A percentile compares a stretch with the other conserved stretches of the same genome.
phyloP scores from a whole-genome alignment of 1,140 invertebrate species.

The Nebria ingens region DNA sequence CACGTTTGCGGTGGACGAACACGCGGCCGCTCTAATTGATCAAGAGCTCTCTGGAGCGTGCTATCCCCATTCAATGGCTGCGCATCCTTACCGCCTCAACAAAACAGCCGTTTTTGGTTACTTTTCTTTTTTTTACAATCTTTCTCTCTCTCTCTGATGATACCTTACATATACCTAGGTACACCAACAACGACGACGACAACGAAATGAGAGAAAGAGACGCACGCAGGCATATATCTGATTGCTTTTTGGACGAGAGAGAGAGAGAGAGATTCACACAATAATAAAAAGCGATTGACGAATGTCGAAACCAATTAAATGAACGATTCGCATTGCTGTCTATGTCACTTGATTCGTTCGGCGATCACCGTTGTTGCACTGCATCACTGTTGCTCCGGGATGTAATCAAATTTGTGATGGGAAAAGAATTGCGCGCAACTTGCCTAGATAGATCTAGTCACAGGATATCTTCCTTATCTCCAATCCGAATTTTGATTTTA shows the following conservation, averaged over 20 bases:
- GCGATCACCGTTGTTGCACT: background rate
- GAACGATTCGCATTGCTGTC: background rate
- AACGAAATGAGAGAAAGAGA: too few species aligned
- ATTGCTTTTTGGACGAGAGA: too few species aligned
- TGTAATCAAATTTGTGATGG: background rate
- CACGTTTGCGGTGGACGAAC: background rate
- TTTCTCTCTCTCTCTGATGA: background rate
- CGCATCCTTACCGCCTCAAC: too few species aligned
- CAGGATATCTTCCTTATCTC: too few species aligned
- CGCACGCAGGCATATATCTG: too few species aligned
- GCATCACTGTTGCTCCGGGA: background rate
- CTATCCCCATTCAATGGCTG: too few species aligned
- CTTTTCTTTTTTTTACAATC: too few species aligned
- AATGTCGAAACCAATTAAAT: background rate
- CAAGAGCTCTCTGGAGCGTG: conserved; percentile 1
- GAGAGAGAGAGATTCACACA: background rate
- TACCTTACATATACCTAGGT: too few species aligned
- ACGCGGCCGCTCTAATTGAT: conserved; percentile 7
- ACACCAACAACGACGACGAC: too few species aligned
- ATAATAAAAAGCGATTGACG: background rate
- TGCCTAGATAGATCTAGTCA: too few species aligned
- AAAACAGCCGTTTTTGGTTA: too few species aligned
- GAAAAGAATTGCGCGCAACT: background rate
- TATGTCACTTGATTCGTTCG: background rate
- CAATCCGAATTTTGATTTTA: too few species aligned